Base-by-base conservation (phyloP, 1,140 invertebrate genomes). In the Adelges cooleyi region DNA sequence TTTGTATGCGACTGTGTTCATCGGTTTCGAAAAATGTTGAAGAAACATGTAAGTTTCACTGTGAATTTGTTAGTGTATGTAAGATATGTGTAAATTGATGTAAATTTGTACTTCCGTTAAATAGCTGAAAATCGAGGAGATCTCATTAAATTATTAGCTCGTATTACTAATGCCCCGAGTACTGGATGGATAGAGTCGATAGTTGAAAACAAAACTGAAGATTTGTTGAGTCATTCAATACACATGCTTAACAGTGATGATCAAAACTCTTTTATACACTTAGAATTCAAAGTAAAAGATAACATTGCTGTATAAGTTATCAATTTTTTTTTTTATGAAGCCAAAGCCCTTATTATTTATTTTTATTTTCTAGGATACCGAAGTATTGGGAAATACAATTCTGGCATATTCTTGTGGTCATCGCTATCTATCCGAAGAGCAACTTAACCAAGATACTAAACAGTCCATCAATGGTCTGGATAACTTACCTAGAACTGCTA, bases 141-240 rank as follows among this genome's bases (percentile, higher is more conserved):
- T 18, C 46, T 62, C 33, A 17, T 62, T 29, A 9, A 48, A 5
- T 33, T 62, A 33, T 48, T 62, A 1, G 42, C 56, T 15, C 42
- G 17, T 62, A 42, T 62, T n/a, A 62, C 56, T 22, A 62, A 62
- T 62, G 42, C 56, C n/a, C 56, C 56, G 6, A 42, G 56, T 62
- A 46, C 56, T 15, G 25, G 17, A 33, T 46, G 56, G 56, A 62
- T 62, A 33, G 56, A 62, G 29, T 25, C 56, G 46, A 17, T 46
- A 27, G 42, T 8, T 20, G 56, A 62, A 20, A 62, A 40, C 27
- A 15, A 33, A 20, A 48, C 56, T 22, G 23, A 62, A 48, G 42
- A 62, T 5, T 62, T 62, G 23, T 33, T 62, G 33, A 46, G 33
- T 18, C 27, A 25, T 33, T 62, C 56, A 29, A 0, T 62, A 44